Evolutionary conservation across 2,113 vertebrate species (phyloP).

Genomic region (Gymnorhina tibicen): DNA sequence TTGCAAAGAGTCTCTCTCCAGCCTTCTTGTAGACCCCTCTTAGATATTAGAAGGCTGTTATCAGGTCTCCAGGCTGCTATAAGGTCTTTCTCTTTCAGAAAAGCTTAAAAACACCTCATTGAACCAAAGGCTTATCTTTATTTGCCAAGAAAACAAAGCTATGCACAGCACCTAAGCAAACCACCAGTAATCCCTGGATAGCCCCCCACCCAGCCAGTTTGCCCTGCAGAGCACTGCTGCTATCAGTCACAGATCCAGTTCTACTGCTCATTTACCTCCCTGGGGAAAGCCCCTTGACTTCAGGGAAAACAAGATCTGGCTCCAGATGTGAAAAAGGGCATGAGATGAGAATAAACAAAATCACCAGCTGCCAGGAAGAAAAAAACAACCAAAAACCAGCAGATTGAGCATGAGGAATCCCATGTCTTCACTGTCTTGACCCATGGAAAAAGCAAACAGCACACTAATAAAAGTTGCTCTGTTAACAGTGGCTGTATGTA

Average conservation of each 20-base stretch:
- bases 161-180: neutral
- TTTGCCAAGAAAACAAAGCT: constrained; percentile 26
- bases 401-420: neutral
- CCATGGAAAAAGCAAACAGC: neutral
- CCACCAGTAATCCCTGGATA: neutral
- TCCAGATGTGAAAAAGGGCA: neutral
- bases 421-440: neutral
- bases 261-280: neutral
- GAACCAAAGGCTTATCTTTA: neutral
- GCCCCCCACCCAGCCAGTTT: neutral
- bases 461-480: neutral
- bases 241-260: neutral
- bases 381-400: neutral
- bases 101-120: neutral
- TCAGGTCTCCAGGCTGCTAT: neutral
- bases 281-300: neutral
- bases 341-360: neutral
- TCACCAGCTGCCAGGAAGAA: neutral
- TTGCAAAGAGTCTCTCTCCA: neutral
- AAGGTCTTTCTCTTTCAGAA: neutral
- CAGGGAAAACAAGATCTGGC: neutral
- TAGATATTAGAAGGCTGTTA: neutral
- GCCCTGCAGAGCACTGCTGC: neutral
- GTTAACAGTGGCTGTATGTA: neutral
- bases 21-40: neutral